Conservation (phyloP, 2,113 vertebrate species). For the Bungarus multicinctus region DNA sequence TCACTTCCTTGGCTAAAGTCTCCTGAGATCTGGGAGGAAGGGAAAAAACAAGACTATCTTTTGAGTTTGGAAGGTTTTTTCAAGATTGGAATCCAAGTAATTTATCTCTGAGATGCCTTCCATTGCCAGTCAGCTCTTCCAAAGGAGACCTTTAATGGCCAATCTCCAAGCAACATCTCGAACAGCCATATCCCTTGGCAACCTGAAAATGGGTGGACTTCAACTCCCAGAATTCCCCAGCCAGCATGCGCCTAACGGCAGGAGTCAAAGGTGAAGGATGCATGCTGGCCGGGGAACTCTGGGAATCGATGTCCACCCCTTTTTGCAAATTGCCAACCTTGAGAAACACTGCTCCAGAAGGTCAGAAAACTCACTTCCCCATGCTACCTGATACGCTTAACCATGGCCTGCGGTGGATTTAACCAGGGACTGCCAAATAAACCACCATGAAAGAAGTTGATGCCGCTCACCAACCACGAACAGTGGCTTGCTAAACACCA, state of each 20-base stretch:
- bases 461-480: background rate
- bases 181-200: background rate
- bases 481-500: background rate
- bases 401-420: background rate
- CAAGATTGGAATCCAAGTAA: background rate
- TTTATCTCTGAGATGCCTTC: background rate
- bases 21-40: background rate
- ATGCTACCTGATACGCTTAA: background rate
- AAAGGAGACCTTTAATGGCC: background rate
- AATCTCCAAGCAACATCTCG: background rate
- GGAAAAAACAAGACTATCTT: background rate
- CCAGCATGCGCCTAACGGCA: background rate
- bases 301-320: background rate
- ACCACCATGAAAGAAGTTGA: background rate
- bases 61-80: background rate
- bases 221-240: background rate
- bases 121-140: background rate
- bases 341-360: background rate
- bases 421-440: background rate
- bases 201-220: background rate
- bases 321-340: background rate
- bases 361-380: background rate
- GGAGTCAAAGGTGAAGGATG: background rate
- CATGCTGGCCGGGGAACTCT: background rate
- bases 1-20: background rate